Evolutionary conservation across 2,888 invertebrate genomes (phyloP).

Genomic region (Nasonovia ribisnigri): DNA sequence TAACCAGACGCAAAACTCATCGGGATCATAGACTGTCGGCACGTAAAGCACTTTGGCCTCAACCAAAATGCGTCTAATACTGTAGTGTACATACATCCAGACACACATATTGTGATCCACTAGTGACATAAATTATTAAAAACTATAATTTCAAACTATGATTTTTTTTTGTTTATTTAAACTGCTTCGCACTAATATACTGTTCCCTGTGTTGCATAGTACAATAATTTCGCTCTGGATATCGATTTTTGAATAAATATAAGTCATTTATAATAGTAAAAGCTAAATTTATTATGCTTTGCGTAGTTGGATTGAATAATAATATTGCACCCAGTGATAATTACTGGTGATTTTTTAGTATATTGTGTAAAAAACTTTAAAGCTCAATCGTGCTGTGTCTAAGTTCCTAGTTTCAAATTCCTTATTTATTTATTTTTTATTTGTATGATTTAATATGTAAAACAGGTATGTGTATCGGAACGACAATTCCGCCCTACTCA

Average conservation of each 20-base stretch:
- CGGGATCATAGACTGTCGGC: constrained; percentile 8
- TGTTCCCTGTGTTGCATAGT: constrained; percentile 2
- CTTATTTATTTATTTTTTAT: background rate
- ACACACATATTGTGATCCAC: too few relatives aligned
- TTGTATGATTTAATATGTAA: background rate
- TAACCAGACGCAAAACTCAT: constrained; percentile 38
- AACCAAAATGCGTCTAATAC: too few relatives aligned
- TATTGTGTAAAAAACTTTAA: background rate
- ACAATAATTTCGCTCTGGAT: background rate
- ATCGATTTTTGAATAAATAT: background rate
- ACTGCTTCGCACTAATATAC: background rate
- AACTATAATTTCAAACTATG: background rate
- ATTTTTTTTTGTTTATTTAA: background rate
- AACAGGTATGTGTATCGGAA: background rate
- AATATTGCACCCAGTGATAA: background rate
- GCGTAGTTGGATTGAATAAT: background rate
- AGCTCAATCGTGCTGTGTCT: background rate
- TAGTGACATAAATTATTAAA: background rate
- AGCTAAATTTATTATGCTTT: background rate
- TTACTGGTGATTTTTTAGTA: background rate
- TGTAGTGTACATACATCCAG: too few relatives aligned
- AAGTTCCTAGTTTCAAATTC: background rate
- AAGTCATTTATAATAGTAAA: constrained; percentile 20
- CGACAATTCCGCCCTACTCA: background rate
- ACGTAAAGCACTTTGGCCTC: background rate